phyloP scores from a whole-genome alignment of 2,113 vertebrate genomes.

The Entelurus aequoreus region DNA sequence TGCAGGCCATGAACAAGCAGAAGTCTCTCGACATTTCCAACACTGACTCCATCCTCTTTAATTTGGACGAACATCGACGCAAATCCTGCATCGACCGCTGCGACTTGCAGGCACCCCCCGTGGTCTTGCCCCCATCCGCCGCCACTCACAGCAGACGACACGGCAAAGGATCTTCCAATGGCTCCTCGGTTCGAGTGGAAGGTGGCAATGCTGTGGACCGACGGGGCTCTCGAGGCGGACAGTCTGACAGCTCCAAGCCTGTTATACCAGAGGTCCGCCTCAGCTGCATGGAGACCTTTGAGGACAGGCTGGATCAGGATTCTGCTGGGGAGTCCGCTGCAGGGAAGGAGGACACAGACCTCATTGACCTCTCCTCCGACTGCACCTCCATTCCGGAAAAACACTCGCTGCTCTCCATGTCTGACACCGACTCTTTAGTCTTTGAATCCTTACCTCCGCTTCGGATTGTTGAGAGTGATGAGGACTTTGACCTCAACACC shows the following conservation, averaged over 20 bases:
- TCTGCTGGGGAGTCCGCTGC: constrained; percentile 64
- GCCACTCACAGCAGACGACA: constrained; percentile 63
- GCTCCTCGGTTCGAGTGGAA: constrained; percentile 74
- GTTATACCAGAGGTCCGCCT: constrained; percentile 94
- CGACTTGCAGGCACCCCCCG: constrained; percentile 75
- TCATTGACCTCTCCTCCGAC: constrained; percentile 94
- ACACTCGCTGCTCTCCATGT: constrained; percentile 86
- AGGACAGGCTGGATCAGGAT: constrained; percentile 76
- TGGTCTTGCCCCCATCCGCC: constrained; percentile 58
- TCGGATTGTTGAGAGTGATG: constrained; percentile 93
- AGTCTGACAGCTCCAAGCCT: constrained; percentile 77
- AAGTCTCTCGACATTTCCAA: constrained; percentile 98
- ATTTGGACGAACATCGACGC: constrained; percentile 90
- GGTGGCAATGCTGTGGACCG: constrained; percentile 63
- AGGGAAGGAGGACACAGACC: constrained; percentile 84
- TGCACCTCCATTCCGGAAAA: constrained; percentile 93
- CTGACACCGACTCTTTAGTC: constrained; percentile 93
- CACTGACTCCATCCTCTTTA: constrained; percentile 93
- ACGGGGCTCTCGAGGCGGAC: constrained; percentile 63
- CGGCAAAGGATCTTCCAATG: constrained; percentile 75
- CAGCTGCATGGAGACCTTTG: constrained; percentile 92
- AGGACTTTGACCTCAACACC: constrained; percentile 79
- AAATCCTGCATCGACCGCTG: constrained; percentile 98
- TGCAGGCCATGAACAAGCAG: constrained; percentile 95
- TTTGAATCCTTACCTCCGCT: constrained; percentile 92